phyloP scores from a whole-genome alignment of 2,797 vertebrate species.

The Acrossocheilus fasciatus region DNA sequence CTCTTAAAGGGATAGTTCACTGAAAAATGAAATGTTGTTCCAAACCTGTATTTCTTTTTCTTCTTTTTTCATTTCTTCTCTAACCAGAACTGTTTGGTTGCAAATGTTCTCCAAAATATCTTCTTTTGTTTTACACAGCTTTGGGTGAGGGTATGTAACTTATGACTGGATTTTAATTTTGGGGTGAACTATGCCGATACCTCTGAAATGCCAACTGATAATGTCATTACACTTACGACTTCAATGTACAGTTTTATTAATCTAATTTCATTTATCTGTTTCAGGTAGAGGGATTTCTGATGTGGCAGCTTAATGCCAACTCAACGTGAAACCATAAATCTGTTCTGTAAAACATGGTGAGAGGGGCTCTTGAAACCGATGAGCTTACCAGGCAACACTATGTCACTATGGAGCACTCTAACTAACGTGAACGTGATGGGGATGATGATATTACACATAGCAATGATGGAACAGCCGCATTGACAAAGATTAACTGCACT shows the following conservation, averaged over 20 bases:
- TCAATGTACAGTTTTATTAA: background rate
- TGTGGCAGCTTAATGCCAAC: conserved; percentile 10
- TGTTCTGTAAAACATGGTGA: conserved; percentile 39
- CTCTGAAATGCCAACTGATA: background rate
- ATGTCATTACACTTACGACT: background rate
- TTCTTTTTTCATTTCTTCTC: background rate
- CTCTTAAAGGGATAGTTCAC: conserved; percentile 44
- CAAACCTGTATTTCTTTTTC: background rate
- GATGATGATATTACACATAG: conserved; percentile 32
- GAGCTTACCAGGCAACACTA: background rate
- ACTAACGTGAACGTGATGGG: conserved; percentile 29
- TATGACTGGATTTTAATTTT: background rate
- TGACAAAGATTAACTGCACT: conserved; percentile 48
- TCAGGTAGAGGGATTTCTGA: conserved; percentile 21
- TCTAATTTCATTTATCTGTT: conserved; percentile 34
- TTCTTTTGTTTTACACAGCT: background rate
- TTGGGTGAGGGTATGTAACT: background rate
- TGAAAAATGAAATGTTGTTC: background rate
- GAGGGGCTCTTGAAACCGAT: conserved; percentile 11
- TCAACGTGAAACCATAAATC: background rate
- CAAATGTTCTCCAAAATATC: background rate
- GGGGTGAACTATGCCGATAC: background rate
- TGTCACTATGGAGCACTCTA: conserved; percentile 44
- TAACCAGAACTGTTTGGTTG: background rate
- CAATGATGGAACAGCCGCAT: conserved; percentile 29